Conservation (phyloP, 2,797 vertebrate species). For the Anolis apletophallus region DNA sequence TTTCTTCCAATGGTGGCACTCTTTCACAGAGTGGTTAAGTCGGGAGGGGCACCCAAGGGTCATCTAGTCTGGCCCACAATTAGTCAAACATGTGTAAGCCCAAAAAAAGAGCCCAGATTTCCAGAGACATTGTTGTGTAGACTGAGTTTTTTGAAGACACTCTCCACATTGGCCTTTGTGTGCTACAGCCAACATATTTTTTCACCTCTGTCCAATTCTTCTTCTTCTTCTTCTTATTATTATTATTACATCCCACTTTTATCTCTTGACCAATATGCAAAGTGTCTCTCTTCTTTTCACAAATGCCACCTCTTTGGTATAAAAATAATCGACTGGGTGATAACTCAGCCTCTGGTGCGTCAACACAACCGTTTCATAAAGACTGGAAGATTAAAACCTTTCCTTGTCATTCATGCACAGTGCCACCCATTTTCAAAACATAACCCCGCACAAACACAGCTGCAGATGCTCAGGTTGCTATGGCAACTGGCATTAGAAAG, state of each 20-base stretch:
- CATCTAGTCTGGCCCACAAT: neutral
- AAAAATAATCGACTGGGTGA: neutral
- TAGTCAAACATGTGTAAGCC: no score
- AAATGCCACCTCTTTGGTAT: neutral
- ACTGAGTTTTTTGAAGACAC: neutral
- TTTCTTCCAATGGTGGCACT: no score
- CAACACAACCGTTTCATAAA: neutral
- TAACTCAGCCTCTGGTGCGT: neutral
- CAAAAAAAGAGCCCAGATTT: no score
- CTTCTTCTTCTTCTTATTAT: no score
- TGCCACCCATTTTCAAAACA: neutral
- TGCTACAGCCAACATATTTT: neutral
- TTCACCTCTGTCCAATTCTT: neutral
- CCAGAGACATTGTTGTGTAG: neutral
- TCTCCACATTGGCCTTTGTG: no score
- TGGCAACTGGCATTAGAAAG: neutral
- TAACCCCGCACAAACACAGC: no score
- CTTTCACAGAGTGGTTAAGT: no score
- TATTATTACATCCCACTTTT: no score
- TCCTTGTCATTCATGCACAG: neutral
- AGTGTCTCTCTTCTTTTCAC: neutral
- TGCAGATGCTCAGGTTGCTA: neutral
- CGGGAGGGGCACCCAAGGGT: no score
- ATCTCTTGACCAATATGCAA: no score
- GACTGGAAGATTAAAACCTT: neutral